Base-by-base conservation (phyloP, 2,113 vertebrate genomes). In the Corydoras maculifer region DNA sequence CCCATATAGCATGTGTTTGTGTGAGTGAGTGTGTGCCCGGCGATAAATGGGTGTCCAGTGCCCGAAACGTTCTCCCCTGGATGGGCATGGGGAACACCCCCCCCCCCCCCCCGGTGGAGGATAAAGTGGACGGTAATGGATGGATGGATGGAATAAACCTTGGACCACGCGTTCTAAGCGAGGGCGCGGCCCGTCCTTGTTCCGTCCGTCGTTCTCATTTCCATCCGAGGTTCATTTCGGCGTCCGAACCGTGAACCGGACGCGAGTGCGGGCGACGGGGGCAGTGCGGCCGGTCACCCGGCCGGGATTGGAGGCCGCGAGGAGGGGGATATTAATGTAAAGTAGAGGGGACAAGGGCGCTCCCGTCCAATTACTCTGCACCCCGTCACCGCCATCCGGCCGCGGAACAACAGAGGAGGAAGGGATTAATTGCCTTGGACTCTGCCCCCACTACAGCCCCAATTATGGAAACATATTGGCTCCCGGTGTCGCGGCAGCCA, bases 401-500 rank as follows among this genome's bases (percentile, higher is more conserved):
- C 73, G 91, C 88, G 85, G 94, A 95, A 96, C 92, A 96, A 94
- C 94, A 92, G 90, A 91, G 90, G 90, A 94, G 94, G 91, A 90
- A 88, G 91, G 93, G 92, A 97, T 98, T 98, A 98, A 98, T 98
- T 98, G 96, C 93, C 93, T 94, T 94, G 94, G 94, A 96, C 94
- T 96, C 91, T 95, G 92, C 93, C 92, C 87, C 93, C 90, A 89
- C 93, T 94, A 92, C 90, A 93, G 93, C 90, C 92, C 94, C 94
- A 98, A 98, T 98, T 98, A 98, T 91, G 92, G 93, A 91, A 93
- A 91, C 92, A 94, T 94, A 95, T 96, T 96, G 94, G 95, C 91
- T 95, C 91, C 90, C 89, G 94, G 94, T 87, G 84, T 91, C 92
- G 90, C 91, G 90, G 92, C 88, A 93, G 86, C 85, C 89, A 97